Conservation (phyloP, 2,113 vertebrate genomes). For the Equus quagga region DNA sequence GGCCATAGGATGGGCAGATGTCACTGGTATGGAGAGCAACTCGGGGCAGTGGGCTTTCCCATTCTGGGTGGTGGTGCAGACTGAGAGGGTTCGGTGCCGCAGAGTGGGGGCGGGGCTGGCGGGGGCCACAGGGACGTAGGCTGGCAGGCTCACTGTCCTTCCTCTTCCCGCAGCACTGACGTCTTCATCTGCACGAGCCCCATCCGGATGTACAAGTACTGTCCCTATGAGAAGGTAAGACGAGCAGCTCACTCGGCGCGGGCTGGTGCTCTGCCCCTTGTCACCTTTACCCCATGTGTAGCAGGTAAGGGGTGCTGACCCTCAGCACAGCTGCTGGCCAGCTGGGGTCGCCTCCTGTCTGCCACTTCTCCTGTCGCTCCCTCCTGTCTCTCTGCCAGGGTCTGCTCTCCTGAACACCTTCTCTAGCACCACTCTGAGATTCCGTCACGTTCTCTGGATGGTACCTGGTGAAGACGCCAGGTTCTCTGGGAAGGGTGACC, state of each 20-base stretch:
- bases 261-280: neutral
- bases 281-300: rapidly evolving
- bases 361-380: neutral
- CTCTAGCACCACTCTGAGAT: neutral
- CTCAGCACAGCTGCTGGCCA: neutral
- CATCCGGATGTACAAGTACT: constrained; percentile 94
- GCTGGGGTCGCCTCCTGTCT: neutral
- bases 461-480: neutral
- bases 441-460: no score
- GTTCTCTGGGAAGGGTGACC: neutral
- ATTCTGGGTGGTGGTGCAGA: neutral
- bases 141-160: neutral
- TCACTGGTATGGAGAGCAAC: neutral
- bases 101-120: no score
- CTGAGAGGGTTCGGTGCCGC: no score
- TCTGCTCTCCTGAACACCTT: neutral
- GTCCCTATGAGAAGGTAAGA: constrained; percentile 96
- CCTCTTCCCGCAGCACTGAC: constrained; percentile 90
- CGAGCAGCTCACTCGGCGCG: rapidly evolving
- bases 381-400: neutral
- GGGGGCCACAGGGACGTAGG: rapidly evolving
- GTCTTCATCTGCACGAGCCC: constrained; percentile 99
- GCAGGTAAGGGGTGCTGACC: neutral
- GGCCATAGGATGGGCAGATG: neutral
- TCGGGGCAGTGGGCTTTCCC: neutral